A percentile compares a stretch with the other conserved stretches of the same genome.
These are phyloP conservation scores for Nephrotoma flavescens DNA, from an alignment of 2,888 invertebrate species.

Conservation along the genomic window DNA sequence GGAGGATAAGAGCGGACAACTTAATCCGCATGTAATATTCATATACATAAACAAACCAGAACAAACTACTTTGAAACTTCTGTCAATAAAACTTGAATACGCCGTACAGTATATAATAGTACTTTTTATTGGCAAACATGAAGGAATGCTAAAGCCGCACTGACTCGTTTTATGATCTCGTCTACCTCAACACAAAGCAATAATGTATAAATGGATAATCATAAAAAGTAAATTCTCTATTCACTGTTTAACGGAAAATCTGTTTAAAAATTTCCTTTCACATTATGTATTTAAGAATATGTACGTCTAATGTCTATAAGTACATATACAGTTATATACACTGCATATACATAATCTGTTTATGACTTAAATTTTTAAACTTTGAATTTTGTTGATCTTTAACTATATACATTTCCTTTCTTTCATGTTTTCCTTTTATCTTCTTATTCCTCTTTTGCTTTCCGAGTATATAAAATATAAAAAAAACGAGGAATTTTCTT, in stretches of 20 bases:
- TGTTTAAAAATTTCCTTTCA: background rate
- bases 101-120: too few species aligned
- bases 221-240: background rate
- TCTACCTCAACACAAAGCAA: background rate
- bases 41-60: too few species aligned
- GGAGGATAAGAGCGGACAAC: too few species aligned
- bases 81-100: too few species aligned
- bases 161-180: too few species aligned
- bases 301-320: background rate
- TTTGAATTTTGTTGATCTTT: background rate
- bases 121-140: too few species aligned
- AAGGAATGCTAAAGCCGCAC: too few species aligned
- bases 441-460: background rate
- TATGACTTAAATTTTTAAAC: background rate
- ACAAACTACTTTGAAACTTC: too few species aligned
- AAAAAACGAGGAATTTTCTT: background rate
- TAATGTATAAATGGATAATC: background rate
- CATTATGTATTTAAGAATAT: background rate
- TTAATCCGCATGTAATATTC: too few species aligned
- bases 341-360: background rate
- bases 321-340: background rate
- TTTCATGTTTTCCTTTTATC: background rate
- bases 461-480: background rate
- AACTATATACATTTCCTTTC: background rate
- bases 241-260: background rate